phyloP scores from a whole-genome alignment of 2,113 vertebrate genomes.

The Edolisoma coerulescens region DNA sequence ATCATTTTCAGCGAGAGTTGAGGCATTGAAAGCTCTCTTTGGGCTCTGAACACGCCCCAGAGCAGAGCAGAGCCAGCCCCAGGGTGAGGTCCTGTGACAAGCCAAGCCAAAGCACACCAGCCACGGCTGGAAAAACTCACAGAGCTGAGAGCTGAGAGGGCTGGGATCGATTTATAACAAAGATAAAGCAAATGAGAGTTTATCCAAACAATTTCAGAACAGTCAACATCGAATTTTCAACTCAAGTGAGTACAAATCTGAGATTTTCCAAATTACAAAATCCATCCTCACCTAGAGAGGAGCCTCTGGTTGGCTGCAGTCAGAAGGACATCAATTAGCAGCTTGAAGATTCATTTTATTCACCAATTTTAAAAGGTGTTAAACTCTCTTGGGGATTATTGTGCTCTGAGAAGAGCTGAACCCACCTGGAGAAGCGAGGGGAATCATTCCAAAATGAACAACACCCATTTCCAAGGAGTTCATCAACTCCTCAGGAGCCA shows the following conservation, averaged over 20 bases:
- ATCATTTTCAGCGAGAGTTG: not conserved
- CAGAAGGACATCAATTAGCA: not conserved
- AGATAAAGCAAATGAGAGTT: not conserved
- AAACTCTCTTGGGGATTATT: not conserved
- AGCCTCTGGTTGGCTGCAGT: not conserved
- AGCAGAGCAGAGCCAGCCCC: not conserved
- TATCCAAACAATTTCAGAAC: not conserved
- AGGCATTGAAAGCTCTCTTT: not conserved
- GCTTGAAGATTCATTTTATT: not conserved
- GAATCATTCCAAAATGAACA: not conserved
- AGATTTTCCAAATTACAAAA: not conserved
- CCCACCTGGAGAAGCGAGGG: not conserved
- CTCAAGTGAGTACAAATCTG: not conserved
- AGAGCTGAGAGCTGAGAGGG: not conserved
- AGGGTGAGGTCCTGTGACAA: not conserved
- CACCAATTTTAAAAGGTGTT: not conserved
- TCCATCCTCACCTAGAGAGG: not conserved
- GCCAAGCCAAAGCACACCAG: not conserved
- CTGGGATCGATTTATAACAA: not conserved
- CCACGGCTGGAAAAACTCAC: not conserved
- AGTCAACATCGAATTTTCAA: not conserved
- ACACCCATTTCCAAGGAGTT: not conserved
- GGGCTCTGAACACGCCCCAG: not conserved
- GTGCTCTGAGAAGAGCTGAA: not conserved
- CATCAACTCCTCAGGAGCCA: not conserved